A percentile compares a stretch with the other conserved stretches of the same genome.
These are phyloP conservation scores for Albula goreensis DNA, from an alignment of 2,113 vertebrate species.

Conservation along the genomic window DNA sequence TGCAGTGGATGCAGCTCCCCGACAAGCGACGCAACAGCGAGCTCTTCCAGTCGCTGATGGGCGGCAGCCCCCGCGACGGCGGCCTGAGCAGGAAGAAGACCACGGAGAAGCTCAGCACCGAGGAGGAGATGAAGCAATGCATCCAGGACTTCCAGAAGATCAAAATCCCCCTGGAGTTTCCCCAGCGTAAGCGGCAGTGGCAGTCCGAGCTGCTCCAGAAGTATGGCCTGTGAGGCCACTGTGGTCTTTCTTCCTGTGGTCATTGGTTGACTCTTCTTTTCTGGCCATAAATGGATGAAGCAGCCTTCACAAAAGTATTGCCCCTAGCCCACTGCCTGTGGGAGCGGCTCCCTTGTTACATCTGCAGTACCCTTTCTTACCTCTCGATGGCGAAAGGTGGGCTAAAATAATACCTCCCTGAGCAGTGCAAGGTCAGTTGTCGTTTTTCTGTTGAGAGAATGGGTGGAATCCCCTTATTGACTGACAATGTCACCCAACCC, in stretches of 20 bases:
- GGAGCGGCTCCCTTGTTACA: slow-evolving; percentile 44
- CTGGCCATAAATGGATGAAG: background rate
- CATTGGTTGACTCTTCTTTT: background rate
- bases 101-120: slow-evolving; percentile 79
- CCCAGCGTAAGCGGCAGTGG: slow-evolving; percentile 85
- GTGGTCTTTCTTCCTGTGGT: background rate
- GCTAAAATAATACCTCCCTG: background rate
- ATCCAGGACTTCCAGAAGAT: slow-evolving; percentile 88
- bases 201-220: slow-evolving; percentile 87
- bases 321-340: background rate
- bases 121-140: slow-evolving; percentile 89
- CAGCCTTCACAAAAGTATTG: background rate
- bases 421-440: background rate
- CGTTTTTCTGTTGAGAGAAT: background rate
- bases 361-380: background rate
- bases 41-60: slow-evolving; percentile 87
- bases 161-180: slow-evolving; percentile 84
- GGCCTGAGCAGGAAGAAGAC: slow-evolving; percentile 84
- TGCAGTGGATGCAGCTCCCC: slow-evolving; percentile 81
- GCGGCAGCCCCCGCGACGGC: slow-evolving; percentile 60
- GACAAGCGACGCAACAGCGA: slow-evolving; percentile 89
- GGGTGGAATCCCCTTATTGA: background rate
- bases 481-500: background rate
- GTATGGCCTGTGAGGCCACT: slow-evolving; percentile 75
- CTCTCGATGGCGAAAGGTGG: background rate